A percentile compares a stretch with the other conserved stretches of the same genome.
Conservation (phyloP, 2,797 vertebrate species). For the Hemibagrus guttatus region DNA sequence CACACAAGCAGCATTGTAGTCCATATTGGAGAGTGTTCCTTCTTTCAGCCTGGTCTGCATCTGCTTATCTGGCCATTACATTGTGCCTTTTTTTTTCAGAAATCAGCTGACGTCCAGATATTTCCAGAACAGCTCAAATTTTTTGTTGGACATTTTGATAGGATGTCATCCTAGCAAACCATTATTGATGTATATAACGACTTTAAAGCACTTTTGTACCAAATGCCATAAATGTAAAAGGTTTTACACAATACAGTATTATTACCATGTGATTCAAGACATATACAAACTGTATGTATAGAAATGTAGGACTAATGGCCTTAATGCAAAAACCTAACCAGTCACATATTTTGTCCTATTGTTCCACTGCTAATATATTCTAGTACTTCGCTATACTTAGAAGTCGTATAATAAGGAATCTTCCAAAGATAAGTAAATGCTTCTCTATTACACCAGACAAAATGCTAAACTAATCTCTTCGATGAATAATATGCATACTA, state of each 20-base stretch:
- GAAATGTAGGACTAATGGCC: not conserved
- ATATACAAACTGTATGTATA: not conserved
- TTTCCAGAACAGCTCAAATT: not conserved
- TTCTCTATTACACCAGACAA: not conserved
- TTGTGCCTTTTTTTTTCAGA: not conserved
- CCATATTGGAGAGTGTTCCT: conserved; percentile 40
- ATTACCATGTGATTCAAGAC: not conserved
- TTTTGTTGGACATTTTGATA: not conserved
- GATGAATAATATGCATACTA: not conserved
- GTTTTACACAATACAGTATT: not conserved
- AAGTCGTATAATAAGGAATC: not conserved
- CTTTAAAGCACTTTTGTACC: no score
- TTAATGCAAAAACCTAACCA: conserved; percentile 9
- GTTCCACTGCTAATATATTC: conserved; percentile 18
- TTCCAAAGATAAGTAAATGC: not conserved
- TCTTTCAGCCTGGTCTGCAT: conserved; percentile 41
- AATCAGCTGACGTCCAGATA: not conserved
- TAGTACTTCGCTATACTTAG: not conserved
- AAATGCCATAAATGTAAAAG: not conserved
- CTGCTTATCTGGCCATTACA: conserved; percentile 52
- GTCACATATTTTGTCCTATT: not conserved
- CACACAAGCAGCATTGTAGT: conserved; percentile 51
- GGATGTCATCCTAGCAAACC: not conserved
- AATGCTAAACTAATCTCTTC: not conserved
- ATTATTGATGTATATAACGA: no score